Evolutionary conservation across 1,140 invertebrate genomes (phyloP), one percentile per base, ranked within the genome.

Genomic region (Penaeus indicus): DNA sequence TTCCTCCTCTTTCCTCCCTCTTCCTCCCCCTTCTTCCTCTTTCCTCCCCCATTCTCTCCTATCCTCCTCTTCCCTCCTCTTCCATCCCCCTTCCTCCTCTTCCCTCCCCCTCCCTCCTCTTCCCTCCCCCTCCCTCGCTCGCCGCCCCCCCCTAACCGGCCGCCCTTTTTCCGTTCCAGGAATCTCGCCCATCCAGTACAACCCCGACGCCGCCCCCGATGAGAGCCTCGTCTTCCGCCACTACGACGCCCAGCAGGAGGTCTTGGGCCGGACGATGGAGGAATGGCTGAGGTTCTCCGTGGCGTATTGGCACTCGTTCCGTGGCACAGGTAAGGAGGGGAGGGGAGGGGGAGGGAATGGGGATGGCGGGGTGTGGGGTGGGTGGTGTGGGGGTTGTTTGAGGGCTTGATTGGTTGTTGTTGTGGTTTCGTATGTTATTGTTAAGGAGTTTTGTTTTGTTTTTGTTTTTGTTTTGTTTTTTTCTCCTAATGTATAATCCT

Each of bases 231-330:
- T 91, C 18, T 91, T 91, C 85, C 87, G 86, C 25, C 89, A 90
- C 64, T 91, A 91, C 75, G 85, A 91, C 75, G 82, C 90, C 32
- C 38, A 79, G 85, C 60, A 93, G 93, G 91, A 92, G 47, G 92
- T 94, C 5, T 84, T 91, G 85, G 93, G 93, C 11, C 92, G 91
- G 75, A 93, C 94, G 7, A 95, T 96, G 94, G 94, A 95, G 91
- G 95, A 96, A 22, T 95, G 95, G 95, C 93, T 95, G n/a, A 93
- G 95, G 77, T 95, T 94, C 90, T 94, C 95, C 62, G 93, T 95
- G 0, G 94, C 93, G 86, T 94, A 93, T 90, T 94, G 93, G 92
- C 94, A 94, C 90, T 93, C 94, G 27, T 94, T 94, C 91, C 90
- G 94, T 78, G 93, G 93, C 84, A 93, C 92, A 86, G 93, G 93